A percentile compares a stretch with the other conserved stretches of the same genome.
Conservation (phyloP, 2,113 vertebrate genomes). For the Coracopsis vasa region DNA sequence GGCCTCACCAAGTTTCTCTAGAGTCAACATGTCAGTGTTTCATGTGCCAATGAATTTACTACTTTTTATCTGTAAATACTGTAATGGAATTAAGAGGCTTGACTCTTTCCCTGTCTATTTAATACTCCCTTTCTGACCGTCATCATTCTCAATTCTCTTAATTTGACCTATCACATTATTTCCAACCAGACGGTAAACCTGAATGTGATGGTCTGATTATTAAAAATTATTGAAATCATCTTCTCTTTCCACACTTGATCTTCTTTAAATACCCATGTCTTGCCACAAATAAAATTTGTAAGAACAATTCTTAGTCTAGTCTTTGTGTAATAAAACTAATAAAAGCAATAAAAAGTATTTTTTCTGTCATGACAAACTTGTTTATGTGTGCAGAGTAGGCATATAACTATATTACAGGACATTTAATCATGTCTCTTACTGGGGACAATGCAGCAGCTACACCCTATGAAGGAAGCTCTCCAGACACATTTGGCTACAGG, state of each 20-base stretch:
- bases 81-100: conserved; percentile 16
- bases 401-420: neutral
- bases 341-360: neutral
- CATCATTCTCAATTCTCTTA: neutral
- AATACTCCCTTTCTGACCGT: conserved; percentile 15
- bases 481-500: conserved; percentile 4
- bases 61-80: neutral
- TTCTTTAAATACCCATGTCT: conserved; percentile 4
- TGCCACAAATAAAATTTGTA: neutral
- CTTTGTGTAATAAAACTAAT: neutral
- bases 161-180: neutral
- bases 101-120: neutral
- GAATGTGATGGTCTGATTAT: conserved; percentile 18
- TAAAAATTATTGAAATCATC: conserved; percentile 47
- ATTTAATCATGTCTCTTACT: neutral
- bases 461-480: conserved; percentile 2
- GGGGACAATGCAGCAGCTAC: neutral
- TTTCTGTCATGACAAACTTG: neutral
- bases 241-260: neutral
- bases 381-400: neutral
- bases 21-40: conserved; percentile 1
- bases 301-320: neutral
- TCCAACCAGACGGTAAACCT: neutral
- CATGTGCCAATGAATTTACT: neutral
- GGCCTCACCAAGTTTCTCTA: conserved; percentile 3